A percentile compares a stretch with the other conserved stretches of the same genome.
Evolutionary conservation across 2,888 invertebrate genomes (phyloP).

Genomic region (Sycophila texana): DNA sequence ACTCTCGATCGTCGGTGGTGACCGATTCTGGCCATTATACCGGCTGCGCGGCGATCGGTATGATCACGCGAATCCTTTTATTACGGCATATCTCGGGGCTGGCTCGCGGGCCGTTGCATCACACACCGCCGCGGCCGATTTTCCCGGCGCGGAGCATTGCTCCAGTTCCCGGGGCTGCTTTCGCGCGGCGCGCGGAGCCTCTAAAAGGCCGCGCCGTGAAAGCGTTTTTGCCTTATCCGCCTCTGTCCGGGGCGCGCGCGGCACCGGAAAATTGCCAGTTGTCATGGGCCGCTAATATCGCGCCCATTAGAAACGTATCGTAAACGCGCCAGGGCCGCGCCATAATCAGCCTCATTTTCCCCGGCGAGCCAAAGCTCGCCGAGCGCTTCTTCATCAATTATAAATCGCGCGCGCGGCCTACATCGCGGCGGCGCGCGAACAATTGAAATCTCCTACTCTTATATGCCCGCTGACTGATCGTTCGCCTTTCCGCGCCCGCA

Average conservation of each 20-base stretch:
- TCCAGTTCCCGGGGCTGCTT: constrained; percentile 38
- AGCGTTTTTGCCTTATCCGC: constrained; percentile 48
- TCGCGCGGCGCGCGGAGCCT: constrained; percentile 30
- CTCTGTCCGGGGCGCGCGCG: background rate
- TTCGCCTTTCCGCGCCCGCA: too few species aligned
- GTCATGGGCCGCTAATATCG: constrained; percentile 45
- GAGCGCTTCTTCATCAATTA: constrained; percentile 37
- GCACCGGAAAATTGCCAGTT: constrained; percentile 51
- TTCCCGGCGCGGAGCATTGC: constrained; percentile 15
- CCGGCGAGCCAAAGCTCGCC: background rate
- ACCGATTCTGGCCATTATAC: constrained; percentile 12
- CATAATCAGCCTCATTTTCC: constrained; percentile 51
- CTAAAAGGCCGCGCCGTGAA: constrained; percentile 42
- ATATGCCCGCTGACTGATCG: too few species aligned
- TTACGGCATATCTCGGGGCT: constrained; percentile 35
- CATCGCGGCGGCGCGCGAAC: background rate
- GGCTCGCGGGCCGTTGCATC: constrained; percentile 23
- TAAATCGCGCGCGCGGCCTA: constrained; percentile 1
- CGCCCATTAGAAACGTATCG: constrained; percentile 53
- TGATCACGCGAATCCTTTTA: constrained; percentile 20
- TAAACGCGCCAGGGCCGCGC: constrained; percentile 6
- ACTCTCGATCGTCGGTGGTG: background rate
- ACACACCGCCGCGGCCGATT: constrained; percentile 30
- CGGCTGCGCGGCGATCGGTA: constrained; percentile 15
- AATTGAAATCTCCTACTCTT: background rate